Conservation (phyloP, 2,888 invertebrate species). For the Congeria kusceri region DNA sequence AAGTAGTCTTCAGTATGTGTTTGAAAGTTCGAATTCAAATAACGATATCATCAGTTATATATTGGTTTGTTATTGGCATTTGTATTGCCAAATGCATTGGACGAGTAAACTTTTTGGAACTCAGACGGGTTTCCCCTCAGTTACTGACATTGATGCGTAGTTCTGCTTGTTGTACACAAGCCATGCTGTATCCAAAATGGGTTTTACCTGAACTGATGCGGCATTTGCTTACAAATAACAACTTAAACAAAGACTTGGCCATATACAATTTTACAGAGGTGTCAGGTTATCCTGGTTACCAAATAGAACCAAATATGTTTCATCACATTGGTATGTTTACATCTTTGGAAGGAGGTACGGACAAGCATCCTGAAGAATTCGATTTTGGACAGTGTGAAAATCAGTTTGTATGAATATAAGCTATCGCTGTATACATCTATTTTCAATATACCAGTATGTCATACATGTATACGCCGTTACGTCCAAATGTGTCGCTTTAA, state of each 20-base stretch:
- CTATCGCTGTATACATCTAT: too few relatives aligned
- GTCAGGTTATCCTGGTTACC: constrained; percentile 61
- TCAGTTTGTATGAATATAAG: too few relatives aligned
- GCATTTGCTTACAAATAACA: constrained; percentile 58
- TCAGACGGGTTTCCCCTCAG: constrained; percentile 70
- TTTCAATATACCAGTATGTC: too few relatives aligned
- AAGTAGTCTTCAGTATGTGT: too few relatives aligned
- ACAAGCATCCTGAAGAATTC: constrained; percentile 61
- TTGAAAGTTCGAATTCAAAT: too few relatives aligned
- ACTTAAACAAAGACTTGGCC: constrained; percentile 33
- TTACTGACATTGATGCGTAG: constrained; percentile 74
- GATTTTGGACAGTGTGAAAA: constrained; percentile 33
- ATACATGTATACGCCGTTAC: too few relatives aligned
- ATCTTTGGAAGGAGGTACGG: constrained; percentile 54
- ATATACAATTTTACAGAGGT: constrained; percentile 68
- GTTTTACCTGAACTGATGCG: constrained; percentile 62
- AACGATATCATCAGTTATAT: too few relatives aligned
- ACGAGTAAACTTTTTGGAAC: constrained; percentile 76
- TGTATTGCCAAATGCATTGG: constrained; percentile 64
- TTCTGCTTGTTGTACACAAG: constrained; percentile 83
- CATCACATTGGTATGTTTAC: constrained; percentile 80
- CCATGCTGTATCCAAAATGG: constrained; percentile 77
- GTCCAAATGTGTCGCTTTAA: too few relatives aligned
- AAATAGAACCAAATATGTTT: constrained; percentile 80
- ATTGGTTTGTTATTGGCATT: constrained; percentile 10